Base-by-base conservation (phyloP, 2,888 invertebrate genomes). In the Antitype chi region DNA sequence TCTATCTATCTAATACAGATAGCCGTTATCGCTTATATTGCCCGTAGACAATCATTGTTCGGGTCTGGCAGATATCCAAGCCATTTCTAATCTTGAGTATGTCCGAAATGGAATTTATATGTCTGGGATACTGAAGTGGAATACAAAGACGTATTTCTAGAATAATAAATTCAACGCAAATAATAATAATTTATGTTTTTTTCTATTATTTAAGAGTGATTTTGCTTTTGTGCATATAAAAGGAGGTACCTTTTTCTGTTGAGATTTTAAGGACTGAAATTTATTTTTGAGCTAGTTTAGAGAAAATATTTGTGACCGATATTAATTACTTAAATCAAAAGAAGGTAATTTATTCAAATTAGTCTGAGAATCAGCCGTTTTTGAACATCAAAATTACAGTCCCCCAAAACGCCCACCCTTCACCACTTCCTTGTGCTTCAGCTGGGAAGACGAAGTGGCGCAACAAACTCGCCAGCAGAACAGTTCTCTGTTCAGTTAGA, bases 41-140 rank as follows among this genome's bases (percentile, higher is more conserved):
- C 38, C 59, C 47, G 17, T 59, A 71, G 69, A 78, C 63, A 60
- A 74, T 71, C 57, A 73, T 75, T 74, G 53, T 60, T 28, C 49
- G 57, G 66, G 17, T 52, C 72, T 81, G 78, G 74, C 81, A 74
- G 43, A 28, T 70, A 38, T 71, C 72, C 72, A 81, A 43, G 60
- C 62, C 69, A 71, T 74, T 69, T 47, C 69, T 52, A 67, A 67
- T 52, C 67, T 70, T 71, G 32, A 38, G 70, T 76, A 60, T 43
- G 53, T 82, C 55, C 53, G 60, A 74, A 79, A 84, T 74, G 53
- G 52, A 57, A 79, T 78, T 79, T 69, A 76, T 79, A 47, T 57
- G 62, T 68, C 70, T 71, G 53, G 47, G 20, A 55, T n/a, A 28
- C 47, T 53, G 60, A 25, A 70, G 20, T 43, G 38, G 43, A 55